Evolutionary conservation across 2,888 invertebrate genomes (phyloP), one percentile per base, ranked within the genome.

Genomic region (Acleris literana): DNA sequence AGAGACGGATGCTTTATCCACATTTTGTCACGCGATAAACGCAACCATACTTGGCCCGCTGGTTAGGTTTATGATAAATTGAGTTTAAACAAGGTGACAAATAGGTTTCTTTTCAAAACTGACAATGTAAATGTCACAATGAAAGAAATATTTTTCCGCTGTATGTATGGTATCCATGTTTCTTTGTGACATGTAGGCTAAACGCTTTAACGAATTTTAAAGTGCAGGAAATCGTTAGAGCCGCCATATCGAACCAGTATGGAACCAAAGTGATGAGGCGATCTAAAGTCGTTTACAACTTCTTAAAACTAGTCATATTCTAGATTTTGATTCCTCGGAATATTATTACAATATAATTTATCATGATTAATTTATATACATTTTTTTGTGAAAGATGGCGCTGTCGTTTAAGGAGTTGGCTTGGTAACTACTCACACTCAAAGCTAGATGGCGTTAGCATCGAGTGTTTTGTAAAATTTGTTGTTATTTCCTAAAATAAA

Each of bases 241-340:
- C 11, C 39, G 33, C 33, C 9, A 9, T 11, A 33, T 33, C 0
- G 9, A 44, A n/a, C 11, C 5, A 44, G 16, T 33, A 44, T n/a
- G 44, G 6, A 44, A 44, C 6, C n/a, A n/a, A 43, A 16, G 5
- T 44, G 7, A 2, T 46, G 17, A 46, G n/a, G 17, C 16, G 29
- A 29, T 3, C 46, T 25, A 17, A 55, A 46, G n/a, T 54, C 46
- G 33, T 48, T 55, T 55, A 62, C 60, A 67, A 68, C 63, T 52
- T 52, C 63, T 68, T 61, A 65, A 69, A 70, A 63, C 64, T 69
- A 64, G 25, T 71, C 68, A 69, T 70, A 68, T 52, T 56, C 71
- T 73, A 72, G 63, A 48, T 72, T 76, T 73, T 71, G 71, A 71
- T 75, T 73, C 71, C 70, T 72, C 68, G 63, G 72, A 75, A 74